Evolutionary conservation across 2,888 invertebrate species (phyloP), one percentile per base, ranked within the genome.

Genomic region (Agrenia bidenticulata): DNA sequence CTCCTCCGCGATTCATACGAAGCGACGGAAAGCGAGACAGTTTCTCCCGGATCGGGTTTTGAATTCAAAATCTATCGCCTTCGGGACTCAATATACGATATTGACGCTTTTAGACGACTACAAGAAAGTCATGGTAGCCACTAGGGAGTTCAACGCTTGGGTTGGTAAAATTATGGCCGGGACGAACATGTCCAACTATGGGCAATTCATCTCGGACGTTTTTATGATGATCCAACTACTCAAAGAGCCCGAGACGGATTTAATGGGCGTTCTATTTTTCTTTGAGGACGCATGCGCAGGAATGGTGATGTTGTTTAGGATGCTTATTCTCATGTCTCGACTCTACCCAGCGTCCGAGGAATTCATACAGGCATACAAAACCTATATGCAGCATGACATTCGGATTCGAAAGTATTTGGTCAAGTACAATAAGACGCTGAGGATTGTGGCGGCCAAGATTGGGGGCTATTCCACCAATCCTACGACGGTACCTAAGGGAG

Each of bases 251-350:
- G 70, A 70, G 7, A 23, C 54, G 23, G 72, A 70, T 19, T 68
- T 68, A 37, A 62, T 70, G 50, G 72, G 68, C 13, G 49, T 72
- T 13, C 63, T 53, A 7, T 72, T 72, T 50, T 72, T 66, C 50
- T 56, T 66, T 2, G 65, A 65, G 59, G 69, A 72, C 39, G 73
- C 73, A 1, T 61, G 65, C 49, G 65, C 67, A 49, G 70, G 73
- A 21, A 73, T 73, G 70, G 51, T 63, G 15, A 73, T 73, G 73
- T 42, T 70, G 15, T 70, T 73, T 32, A 39, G 70, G 15, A 73
- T 70, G 70, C 63, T 45, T 11, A 32, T 45, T 19, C 45, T 45
- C n/a, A 45, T 51, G 24, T 51, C 51, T 2, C 13, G 24, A 11
- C 23, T 51, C 5, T 51, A 51, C 23, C 51, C 51, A 11, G 21